Conservation (phyloP, 2,888 invertebrate genomes). For the Dorcus parallelipipedus region DNA sequence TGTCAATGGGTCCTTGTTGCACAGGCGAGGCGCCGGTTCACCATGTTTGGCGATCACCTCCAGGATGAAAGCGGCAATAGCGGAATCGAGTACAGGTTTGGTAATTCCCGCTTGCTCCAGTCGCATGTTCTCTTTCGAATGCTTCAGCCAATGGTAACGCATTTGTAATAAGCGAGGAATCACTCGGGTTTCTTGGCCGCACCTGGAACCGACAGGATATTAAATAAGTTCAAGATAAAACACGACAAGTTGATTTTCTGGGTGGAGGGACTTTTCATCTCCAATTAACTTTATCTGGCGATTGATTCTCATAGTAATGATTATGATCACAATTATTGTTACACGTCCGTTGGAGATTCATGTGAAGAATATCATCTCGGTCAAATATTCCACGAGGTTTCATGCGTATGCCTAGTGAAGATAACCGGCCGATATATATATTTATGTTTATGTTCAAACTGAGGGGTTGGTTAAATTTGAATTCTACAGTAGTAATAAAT, state of each 20-base stretch:
- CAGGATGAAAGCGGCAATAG: slow-evolving; percentile 93
- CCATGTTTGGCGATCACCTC: slow-evolving; percentile 97
- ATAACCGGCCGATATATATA: no score
- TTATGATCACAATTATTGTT: no score
- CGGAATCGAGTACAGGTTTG: slow-evolving; percentile 87
- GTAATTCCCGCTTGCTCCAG: slow-evolving; percentile 93
- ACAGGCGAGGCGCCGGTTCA: slow-evolving; percentile 88
- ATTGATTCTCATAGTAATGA: no score
- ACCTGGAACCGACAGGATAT: slow-evolving; percentile 54
- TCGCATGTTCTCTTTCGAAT: slow-evolving; percentile 86
- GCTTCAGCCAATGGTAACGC: slow-evolving; percentile 92
- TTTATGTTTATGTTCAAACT: no score
- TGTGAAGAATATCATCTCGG: no score
- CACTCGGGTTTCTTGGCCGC: slow-evolving; percentile 95
- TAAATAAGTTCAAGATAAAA: neutral
- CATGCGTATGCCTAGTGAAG: no score
- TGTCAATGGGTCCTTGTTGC: slow-evolving; percentile 99
- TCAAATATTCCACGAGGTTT: no score
- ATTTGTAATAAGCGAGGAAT: slow-evolving; percentile 95
- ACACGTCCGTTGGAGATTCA: no score
- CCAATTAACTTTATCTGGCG: no score
- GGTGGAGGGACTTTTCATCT: no score
- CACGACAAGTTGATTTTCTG: no score
- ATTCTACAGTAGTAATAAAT: neutral
- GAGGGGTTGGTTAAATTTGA: no score